Base-by-base conservation (phyloP, 2,113 vertebrate species). In the Azemiops feae region DNA sequence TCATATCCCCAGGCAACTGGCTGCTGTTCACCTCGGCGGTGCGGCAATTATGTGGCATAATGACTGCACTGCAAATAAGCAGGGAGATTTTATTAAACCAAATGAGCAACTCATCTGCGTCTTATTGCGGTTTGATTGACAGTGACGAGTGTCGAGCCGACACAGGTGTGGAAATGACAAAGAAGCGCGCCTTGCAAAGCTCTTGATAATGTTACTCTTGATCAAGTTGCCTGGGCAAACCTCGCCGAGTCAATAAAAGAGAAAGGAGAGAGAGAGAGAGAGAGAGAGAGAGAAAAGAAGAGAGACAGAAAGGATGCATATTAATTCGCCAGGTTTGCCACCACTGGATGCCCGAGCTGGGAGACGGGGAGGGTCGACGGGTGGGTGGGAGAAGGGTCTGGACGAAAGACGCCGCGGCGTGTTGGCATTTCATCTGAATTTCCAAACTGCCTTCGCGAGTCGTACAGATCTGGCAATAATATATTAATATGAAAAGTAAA, bases 51-150 rank as follows among this genome's bases (percentile, higher is more conserved):
- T 98, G 98, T 97, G 98, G 98, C 98, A 98, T 99, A 99, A 99
- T 99, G 98, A 99, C 98, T 98, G 98, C 98, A 97, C 98, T 99
- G 98, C 98, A 98, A 99, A 99, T 99, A 99, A 99, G 98, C 98
- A 98, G 97, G 97, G 98, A 99, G 98, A 99, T 99, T 99, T 99
- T 99, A 99, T 99, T 99, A 99, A 99, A 99, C 98, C 99, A 99
- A 99, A 99, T 99, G 99, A 99, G 99, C 98, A 99, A 99, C 99
- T 99, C 98, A 98, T 98, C 98, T 98, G 98, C 98, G 98, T 99
- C 98, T 99, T 99, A 99, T 99, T 99, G 98, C 98, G 97, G 98
- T 97, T 98, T 99, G 99, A 99, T 99, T 99, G 99, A 99, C 99
- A 99, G 99, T 99, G 99, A 99, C 99, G 99, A 99, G 99, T 99